Percentiles rank a stretch among this genome's conserved stretches.
Evolutionary conservation across 2,113 vertebrate species (phyloP).

Genomic region (Pithys albifrons): DNA sequence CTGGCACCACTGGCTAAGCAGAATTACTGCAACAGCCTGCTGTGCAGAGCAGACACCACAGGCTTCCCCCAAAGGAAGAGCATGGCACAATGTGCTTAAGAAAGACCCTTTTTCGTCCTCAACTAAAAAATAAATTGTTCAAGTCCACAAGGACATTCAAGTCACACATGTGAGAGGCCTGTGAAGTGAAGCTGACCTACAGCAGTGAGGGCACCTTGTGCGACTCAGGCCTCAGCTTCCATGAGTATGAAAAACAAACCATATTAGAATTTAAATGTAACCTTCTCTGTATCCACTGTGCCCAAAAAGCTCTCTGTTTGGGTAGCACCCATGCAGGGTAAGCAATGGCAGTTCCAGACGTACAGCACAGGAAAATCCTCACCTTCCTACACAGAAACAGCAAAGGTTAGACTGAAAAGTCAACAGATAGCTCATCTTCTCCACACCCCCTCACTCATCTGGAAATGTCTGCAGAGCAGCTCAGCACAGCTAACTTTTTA

Average conservation of each 20-base stretch:
- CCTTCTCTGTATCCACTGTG: neutral
- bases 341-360: neutral
- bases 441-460: neutral
- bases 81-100: neutral
- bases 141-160: neutral
- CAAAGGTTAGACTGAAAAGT: neutral
- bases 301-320: neutral
- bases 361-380: neutral
- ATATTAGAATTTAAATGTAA: neutral
- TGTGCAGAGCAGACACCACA: neutral
- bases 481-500: neutral
- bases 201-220: neutral
- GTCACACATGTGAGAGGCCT: neutral
- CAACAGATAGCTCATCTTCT: neutral
- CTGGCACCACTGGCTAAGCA: slow-evolving; percentile 1
- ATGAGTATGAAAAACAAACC: rapidly evolving
- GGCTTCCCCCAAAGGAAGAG: neutral
- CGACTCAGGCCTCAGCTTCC: neutral
- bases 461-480: neutral
- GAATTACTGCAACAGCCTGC: neutral
- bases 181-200: neutral
- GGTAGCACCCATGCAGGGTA: neutral
- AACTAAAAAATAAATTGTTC: neutral
- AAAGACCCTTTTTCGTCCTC: neutral
- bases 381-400: neutral